These are phyloP conservation scores for Cyprinodon diabolis DNA, from an alignment of 2,797 vertebrate species.

Conservation along the genomic window DNA sequence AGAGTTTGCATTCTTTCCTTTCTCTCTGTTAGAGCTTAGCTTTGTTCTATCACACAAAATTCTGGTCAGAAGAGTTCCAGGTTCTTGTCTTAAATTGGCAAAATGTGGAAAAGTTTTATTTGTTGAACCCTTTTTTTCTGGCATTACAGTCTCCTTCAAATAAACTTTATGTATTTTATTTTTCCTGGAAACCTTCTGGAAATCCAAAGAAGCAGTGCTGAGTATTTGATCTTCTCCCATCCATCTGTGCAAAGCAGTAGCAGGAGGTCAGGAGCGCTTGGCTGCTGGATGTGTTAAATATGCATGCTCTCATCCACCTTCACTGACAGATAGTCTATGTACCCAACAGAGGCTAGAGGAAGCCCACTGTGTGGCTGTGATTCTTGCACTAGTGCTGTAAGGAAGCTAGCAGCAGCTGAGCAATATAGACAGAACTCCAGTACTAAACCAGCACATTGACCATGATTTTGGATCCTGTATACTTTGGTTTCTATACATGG, in stretches of 20 bases:
- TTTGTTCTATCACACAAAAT: not conserved
- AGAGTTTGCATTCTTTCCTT: too few relatives aligned
- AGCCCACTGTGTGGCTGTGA: not conserved
- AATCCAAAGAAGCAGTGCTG: not conserved
- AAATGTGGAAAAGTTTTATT: not conserved
- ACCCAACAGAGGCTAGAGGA: not conserved
- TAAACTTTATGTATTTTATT: not conserved
- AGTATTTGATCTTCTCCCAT: not conserved
- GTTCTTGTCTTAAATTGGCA: not conserved
- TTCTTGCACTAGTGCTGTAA: not conserved
- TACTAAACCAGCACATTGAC: not conserved
- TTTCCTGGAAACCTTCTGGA: not conserved
- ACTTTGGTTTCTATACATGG: not conserved
- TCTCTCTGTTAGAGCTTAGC: not conserved
- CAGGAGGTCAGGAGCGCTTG: not conserved
- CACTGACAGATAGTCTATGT: not conserved
- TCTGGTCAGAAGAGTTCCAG: not conserved
- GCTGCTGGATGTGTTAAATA: conserved; percentile 3
- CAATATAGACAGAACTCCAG: not conserved
- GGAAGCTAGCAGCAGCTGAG: not conserved
- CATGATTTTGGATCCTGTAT: not conserved
- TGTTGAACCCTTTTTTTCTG: not conserved
- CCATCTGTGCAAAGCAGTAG: not conserved
- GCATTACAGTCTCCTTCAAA: not conserved
- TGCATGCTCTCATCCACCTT: conserved; percentile 2